A percentile compares a stretch with the other conserved stretches of the same genome.
These are phyloP conservation scores for Ypsolopha scabrella DNA, from an alignment of 2,888 invertebrate genomes.

Conservation along the genomic window DNA sequence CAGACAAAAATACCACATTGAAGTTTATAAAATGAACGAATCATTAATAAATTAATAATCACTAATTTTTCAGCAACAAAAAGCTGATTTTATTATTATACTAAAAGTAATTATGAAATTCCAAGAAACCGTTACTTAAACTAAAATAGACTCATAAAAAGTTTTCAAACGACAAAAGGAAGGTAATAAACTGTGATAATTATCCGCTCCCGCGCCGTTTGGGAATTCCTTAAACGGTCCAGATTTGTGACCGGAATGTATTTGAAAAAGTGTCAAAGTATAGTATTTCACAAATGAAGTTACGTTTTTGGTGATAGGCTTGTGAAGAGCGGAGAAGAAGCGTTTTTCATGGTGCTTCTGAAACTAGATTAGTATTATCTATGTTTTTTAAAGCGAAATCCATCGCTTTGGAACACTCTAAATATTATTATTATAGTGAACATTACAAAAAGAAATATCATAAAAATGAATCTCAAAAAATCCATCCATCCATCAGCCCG, in stretches of 20 bases:
- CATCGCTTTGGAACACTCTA: no score
- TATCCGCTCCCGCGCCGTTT: neutral
- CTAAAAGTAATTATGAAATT: neutral
- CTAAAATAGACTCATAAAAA: slow-evolving; percentile 3
- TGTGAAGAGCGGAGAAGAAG: neutral
- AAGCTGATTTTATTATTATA: neutral
- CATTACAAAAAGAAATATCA: no score
- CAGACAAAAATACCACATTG: no score
- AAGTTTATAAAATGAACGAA: no score
- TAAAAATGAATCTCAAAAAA: no score
- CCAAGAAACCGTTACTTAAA: neutral
- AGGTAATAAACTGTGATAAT: slow-evolving; percentile 7
- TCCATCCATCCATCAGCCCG: no score
- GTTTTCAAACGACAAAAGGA: slow-evolving; percentile 2
- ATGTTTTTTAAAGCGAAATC: no score
- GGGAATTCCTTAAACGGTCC: slow-evolving; percentile 4
- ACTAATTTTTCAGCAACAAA: neutral
- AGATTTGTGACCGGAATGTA: slow-evolving; percentile 3
- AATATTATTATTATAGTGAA: no score
- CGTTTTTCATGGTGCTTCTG: no score
- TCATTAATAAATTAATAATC: neutral
- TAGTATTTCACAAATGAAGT: slow-evolving; percentile 1
- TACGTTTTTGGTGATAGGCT: neutral
- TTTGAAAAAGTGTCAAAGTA: slow-evolving; percentile 2
- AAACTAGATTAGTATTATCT: no score